A percentile compares a stretch with the other conserved stretches of the same genome.
These are phyloP conservation scores for Aleiodes testaceus DNA, from an alignment of 2,888 invertebrate species.

Conservation along the genomic window DNA sequence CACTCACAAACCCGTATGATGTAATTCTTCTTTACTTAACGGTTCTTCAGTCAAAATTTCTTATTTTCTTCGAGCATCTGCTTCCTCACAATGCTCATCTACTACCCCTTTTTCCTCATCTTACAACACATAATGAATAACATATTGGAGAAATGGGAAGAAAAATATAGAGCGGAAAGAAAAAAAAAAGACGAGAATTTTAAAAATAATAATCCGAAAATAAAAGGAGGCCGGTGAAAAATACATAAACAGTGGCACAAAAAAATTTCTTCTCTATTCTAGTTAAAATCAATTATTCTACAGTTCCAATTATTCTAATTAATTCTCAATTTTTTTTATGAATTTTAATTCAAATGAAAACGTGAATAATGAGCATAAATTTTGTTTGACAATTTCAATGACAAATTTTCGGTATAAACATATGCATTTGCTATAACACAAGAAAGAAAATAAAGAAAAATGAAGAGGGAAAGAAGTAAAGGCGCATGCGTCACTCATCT, in stretches of 20 bases:
- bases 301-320: too few species aligned
- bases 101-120: constrained; percentile 1
- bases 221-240: not conserved
- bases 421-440: not conserved
- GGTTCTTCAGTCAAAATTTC: constrained; percentile 19
- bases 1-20: constrained; percentile 4
- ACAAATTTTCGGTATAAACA: constrained; percentile 34
- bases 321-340: not conserved
- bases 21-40: constrained; percentile 17
- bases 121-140: not conserved
- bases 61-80: not conserved
- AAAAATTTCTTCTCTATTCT: not conserved
- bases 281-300: not conserved
- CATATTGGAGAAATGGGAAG: not conserved
- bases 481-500: constrained; percentile 69
- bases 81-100: constrained; percentile 1
- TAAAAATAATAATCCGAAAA: not conserved
- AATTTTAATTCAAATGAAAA: not conserved
- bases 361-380: not conserved
- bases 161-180: not conserved
- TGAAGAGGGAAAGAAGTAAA: constrained; percentile 49
- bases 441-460: constrained; percentile 38
- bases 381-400: not conserved
- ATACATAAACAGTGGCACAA: not conserved
- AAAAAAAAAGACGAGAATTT: not conserved